These are phyloP conservation scores for Oncorhynchus masou DNA, from an alignment of 2,113 vertebrate genomes.

Conservation along the genomic window DNA sequence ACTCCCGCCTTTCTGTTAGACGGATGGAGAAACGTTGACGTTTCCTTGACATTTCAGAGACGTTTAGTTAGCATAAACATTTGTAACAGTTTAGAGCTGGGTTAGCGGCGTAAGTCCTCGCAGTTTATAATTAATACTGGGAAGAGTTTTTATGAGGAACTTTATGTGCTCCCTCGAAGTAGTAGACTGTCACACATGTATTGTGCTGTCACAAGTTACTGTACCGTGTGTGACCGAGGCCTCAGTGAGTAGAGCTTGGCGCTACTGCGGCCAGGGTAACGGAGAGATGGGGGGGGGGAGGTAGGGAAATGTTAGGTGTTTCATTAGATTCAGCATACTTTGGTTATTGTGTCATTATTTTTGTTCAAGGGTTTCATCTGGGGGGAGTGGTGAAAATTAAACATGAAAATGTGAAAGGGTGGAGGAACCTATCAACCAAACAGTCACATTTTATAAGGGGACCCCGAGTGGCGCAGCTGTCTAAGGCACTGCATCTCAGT, in stretches of 20 bases:
- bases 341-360: conserved; percentile 41
- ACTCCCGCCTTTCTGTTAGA: conserved; percentile 17
- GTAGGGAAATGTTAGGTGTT: conserved; percentile 53
- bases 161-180: neutral
- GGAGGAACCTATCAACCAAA: neutral
- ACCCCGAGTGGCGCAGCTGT: too few relatives aligned
- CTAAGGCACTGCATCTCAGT: too few relatives aligned
- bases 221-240: too few relatives aligned
- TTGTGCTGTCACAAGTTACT: too few relatives aligned
- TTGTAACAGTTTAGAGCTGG: conserved; percentile 50
- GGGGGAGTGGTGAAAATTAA: conserved; percentile 8
- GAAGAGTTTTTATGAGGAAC: conserved; percentile 1
- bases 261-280: neutral
- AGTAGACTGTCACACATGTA: too few relatives aligned
- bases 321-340: conserved; percentile 41
- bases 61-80: conserved; percentile 22
- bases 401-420: conserved; percentile 3
- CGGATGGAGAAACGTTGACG: conserved; percentile 34
- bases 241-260: neutral
- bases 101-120: conserved; percentile 12
- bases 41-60: conserved; percentile 10
- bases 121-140: conserved; percentile 43
- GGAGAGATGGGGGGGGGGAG: neutral
- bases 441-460: neutral
- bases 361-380: neutral